phyloP scores from a whole-genome alignment of 2,888 invertebrate genomes.

The Drosophila paramelanica region DNA sequence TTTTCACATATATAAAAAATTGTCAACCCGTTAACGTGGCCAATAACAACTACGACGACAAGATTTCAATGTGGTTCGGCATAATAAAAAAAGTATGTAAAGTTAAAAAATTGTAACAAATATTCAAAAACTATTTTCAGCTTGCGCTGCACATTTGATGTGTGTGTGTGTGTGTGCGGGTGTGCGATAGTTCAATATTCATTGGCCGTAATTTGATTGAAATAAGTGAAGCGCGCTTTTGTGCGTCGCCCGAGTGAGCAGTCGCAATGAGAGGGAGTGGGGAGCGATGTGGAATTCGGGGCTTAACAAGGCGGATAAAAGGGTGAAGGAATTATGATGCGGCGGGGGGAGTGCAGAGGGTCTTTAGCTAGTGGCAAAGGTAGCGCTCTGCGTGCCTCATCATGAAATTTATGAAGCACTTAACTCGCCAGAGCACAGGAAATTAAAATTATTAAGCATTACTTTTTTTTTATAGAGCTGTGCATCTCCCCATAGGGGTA shows the following conservation, averaged over 20 bases:
- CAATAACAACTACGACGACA: constrained; percentile 5
- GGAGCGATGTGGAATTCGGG: not conserved
- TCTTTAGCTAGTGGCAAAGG: not conserved
- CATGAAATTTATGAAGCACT: constrained; percentile 69
- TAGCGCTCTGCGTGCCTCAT: constrained; percentile 46
- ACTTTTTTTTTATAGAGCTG: constrained; percentile 36
- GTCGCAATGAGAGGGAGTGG: constrained; percentile 21
- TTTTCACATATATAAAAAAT: constrained; percentile 11
- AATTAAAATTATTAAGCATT: constrained; percentile 66
- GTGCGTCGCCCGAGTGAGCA: constrained; percentile 77
- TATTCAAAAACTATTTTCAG: constrained; percentile 59
- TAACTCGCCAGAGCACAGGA: constrained; percentile 55
- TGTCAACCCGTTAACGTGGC: constrained; percentile 44
- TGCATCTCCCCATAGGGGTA: constrained; percentile 1
- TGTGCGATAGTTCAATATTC: constrained; percentile 76
- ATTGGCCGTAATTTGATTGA: constrained; percentile 81
- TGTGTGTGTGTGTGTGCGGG: constrained; percentile 18
- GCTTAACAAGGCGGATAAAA: constrained; percentile 4
- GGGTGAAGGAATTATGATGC: not conserved
- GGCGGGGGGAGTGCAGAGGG: not conserved
- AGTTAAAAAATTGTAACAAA: constrained; percentile 40
- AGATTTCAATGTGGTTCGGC: constrained; percentile 20
- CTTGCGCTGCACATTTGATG: constrained; percentile 36
- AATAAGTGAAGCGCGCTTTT: constrained; percentile 73
- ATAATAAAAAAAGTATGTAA: constrained; percentile 1